Conservation (phyloP, 2,113 vertebrate genomes). For the Mugil cephalus region DNA sequence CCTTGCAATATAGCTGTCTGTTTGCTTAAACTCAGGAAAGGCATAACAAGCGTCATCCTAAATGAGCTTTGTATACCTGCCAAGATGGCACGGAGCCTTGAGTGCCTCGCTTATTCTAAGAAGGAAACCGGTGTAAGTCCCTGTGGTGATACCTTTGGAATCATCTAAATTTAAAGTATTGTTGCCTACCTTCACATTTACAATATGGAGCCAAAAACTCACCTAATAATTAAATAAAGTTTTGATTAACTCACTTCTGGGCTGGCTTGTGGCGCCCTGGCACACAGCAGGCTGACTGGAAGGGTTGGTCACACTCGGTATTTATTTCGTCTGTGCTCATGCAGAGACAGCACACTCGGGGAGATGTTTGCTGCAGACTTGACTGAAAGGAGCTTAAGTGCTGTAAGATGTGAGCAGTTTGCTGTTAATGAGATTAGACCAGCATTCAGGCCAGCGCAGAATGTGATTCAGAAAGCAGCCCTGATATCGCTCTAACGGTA, state of each 20-base stretch:
- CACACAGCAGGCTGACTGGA: constrained; percentile 20
- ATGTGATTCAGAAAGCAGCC: constrained; percentile 83
- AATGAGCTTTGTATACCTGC: constrained; percentile 29
- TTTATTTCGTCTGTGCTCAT: constrained; percentile 51
- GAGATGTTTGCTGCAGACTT: constrained; percentile 74
- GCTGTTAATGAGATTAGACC: constrained; percentile 80
- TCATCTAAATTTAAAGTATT: constrained; percentile 24
- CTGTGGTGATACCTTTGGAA: constrained; percentile 25
- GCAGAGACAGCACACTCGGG: constrained; percentile 54
- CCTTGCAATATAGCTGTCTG: constrained; percentile 16
- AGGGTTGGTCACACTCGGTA: constrained; percentile 26
- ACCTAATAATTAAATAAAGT: constrained; percentile 50
- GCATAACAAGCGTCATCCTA: constrained; percentile 22
- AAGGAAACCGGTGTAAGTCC: constrained; percentile 44
- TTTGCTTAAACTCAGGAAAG: constrained; percentile 30
- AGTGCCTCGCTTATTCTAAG: neutral
- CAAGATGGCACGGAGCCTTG: constrained; percentile 2
- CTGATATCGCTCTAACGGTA: constrained; percentile 74
- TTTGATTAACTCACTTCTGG: constrained; percentile 51
- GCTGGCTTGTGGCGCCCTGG: constrained; percentile 26
- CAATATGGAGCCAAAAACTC: constrained; percentile 18
- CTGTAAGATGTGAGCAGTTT: constrained; percentile 77
- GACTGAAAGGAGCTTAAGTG: constrained; percentile 80
- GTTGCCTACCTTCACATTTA: constrained; percentile 7
- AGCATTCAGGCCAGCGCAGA: constrained; percentile 70